Base-by-base conservation (phyloP, 1,140 invertebrate genomes). In the Diprion similis region DNA sequence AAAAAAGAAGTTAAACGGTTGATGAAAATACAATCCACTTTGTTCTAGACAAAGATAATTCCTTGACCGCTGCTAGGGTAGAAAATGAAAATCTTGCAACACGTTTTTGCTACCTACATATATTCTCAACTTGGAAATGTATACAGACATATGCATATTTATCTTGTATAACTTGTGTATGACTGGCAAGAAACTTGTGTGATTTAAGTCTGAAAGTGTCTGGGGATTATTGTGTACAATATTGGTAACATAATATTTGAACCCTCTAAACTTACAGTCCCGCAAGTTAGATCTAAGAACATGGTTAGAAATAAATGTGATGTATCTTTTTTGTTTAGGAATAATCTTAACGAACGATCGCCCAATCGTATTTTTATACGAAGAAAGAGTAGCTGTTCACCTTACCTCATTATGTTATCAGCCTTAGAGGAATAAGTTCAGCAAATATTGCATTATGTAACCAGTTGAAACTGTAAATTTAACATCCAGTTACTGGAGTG, bases 261-360 rank as follows among this genome's bases (percentile, higher is more conserved):
- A 37, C 24, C 2, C 24, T 37, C 24, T 37, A 37, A 37, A 1
- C 24, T 6, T 6, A 37, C 24, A 37, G 24, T 37, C 51, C 51
- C 51, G 9, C n/a, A 59, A 59, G 51, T 59, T 59, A 15, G 51
- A 4, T 59, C 6, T 9, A 59, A 59, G 51, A 59, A 59, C n/a
- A 59, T 59, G 51, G 11, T 68, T 11, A 64, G 13, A 75, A 72
- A 72, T 59, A 70, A 68, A 64, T 68, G 69, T 71, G 37, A 76
- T 73, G 46, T 24, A 73, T 82, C 68, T 79, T 70, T 79, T 81
- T 79, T 82, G 79, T 83, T 78, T 82, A 83, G 82, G 81, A 79
- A 76, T 82, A 83, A 76, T 73, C 68, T 77, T 77, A 79, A 79
- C 71, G 17, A 76, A 69, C 78, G 76, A 79, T 82, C 78, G 76